Base-by-base conservation (phyloP, 2,888 invertebrate species). In the Andrena marginata region DNA sequence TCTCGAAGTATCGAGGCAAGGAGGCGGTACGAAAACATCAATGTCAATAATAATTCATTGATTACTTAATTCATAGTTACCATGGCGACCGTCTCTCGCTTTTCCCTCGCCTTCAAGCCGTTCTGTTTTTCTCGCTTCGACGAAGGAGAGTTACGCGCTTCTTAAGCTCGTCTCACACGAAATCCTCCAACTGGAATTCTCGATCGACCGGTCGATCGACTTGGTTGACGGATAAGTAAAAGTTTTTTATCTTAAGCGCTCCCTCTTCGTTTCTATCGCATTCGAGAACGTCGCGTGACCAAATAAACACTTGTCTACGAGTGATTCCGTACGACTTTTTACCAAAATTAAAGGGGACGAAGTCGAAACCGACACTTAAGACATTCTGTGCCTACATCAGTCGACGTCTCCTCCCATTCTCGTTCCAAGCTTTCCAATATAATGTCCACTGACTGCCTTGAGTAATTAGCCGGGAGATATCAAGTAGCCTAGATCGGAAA, bases 21-120 rank as follows among this genome's bases (percentile, higher is more conserved):
- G 78, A 82, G 84, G 68, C 82, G 78, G 78, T 29, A 72, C 90
- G 92, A 92, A 92, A 93, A 93, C 93, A 93, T 93, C 93, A 94
- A 93, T 93, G 93, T 93, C 94, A 93, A 94, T 94, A 94, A 94
- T 93, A 94, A 94, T 93, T 94, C 93, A 93, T 93, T 93, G 93
- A 93, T 93, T 94, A 93, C 93, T 93, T 92, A 93, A 93, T 93
- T 93, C 93, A 91, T 87, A 92, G 93, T 93, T 91, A 73, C 93
- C 91, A 92, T 93, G 93, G 89, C 91, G 87, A 94, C 93, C 92
- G 91, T 90, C 93, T 90, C 89, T 90, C 85, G 84, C 87, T 89
- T 91, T 86, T 89, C 85, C 87, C 84, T 85, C 80, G 72, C 82
- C 84, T 87, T 83, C 85, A 84, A 88, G 90, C 91, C 90, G 90